These are phyloP conservation scores for Colaptes auratus DNA, from an alignment of 2,113 vertebrate species.

Conservation along the genomic window DNA sequence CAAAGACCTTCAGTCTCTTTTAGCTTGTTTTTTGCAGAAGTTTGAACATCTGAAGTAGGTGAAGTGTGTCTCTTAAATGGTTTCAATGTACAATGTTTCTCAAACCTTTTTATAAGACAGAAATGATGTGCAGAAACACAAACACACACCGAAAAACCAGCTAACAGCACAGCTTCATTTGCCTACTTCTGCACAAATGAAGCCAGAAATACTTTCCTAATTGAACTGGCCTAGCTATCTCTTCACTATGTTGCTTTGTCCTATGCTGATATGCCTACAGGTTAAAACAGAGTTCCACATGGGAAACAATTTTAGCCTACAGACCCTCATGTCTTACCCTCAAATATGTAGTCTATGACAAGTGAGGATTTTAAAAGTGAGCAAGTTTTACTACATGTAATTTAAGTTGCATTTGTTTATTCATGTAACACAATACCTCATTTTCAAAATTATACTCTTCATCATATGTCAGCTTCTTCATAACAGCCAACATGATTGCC, in stretches of 20 bases:
- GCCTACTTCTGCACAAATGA: not conserved
- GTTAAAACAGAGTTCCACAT: not conserved
- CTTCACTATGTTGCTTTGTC: not conserved
- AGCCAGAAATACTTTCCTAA: not conserved
- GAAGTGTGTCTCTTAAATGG: not conserved
- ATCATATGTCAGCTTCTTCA: conserved; percentile 97
- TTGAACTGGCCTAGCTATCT: not conserved
- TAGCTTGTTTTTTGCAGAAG: not conserved
- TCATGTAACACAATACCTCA: conserved; percentile 80
- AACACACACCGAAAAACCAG: not conserved
- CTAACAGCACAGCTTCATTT: not conserved
- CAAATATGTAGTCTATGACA: not conserved
- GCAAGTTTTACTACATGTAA: not conserved
- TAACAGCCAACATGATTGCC: conserved; percentile 96
- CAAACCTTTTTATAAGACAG: not conserved
- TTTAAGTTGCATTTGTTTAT: not conserved
- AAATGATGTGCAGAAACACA: not conserved
- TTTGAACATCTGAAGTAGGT: not conserved
- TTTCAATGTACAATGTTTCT: not conserved
- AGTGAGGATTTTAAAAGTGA: not conserved
- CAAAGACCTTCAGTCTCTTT: not conserved
- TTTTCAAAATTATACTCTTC: conserved; percentile 99
- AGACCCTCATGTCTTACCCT: not conserved
- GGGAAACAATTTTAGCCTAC: not conserved
- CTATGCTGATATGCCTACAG: not conserved